Percentiles rank a stretch among this genome's conserved stretches.
Evolutionary conservation across 2,113 vertebrate genomes (phyloP).

Genomic region (Caracal caracal): DNA sequence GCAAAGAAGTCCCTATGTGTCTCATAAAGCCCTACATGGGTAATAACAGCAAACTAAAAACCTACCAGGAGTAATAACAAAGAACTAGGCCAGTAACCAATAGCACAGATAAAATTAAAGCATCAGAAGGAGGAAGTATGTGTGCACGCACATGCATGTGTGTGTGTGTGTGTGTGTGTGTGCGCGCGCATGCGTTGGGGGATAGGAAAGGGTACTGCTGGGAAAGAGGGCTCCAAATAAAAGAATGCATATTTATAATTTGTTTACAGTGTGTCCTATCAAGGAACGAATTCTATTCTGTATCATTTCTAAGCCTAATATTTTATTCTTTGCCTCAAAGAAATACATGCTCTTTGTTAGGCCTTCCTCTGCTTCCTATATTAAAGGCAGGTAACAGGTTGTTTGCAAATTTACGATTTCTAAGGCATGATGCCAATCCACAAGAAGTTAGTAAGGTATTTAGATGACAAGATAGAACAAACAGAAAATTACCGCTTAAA

Average conservation of each 20-base stretch:
- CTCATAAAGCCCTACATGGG: neutral
- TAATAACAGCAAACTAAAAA: neutral
- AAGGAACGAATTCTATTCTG: neutral
- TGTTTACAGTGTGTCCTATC: no score
- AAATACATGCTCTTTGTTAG: neutral
- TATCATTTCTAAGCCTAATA: neutral
- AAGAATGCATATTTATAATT: neutral
- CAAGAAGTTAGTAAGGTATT: neutral
- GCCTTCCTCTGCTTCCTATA: neutral
- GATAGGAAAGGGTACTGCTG: fast-evolving
- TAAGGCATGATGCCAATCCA: neutral
- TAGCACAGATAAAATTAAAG: neutral
- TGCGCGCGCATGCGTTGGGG: neutral
- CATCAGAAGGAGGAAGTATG: neutral
- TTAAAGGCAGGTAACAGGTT: neutral
- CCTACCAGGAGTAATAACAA: no score
- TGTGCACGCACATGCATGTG: neutral
- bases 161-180: neutral
- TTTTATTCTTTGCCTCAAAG: neutral
- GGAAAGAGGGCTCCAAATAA: neutral
- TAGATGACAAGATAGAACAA: neutral
- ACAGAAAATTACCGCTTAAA: neutral
- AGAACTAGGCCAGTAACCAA: neutral
- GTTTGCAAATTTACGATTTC: neutral
- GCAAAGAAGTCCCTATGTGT: neutral